phyloP scores from a whole-genome alignment of 2,113 vertebrate genomes.

The Pelusios castaneus region DNA sequence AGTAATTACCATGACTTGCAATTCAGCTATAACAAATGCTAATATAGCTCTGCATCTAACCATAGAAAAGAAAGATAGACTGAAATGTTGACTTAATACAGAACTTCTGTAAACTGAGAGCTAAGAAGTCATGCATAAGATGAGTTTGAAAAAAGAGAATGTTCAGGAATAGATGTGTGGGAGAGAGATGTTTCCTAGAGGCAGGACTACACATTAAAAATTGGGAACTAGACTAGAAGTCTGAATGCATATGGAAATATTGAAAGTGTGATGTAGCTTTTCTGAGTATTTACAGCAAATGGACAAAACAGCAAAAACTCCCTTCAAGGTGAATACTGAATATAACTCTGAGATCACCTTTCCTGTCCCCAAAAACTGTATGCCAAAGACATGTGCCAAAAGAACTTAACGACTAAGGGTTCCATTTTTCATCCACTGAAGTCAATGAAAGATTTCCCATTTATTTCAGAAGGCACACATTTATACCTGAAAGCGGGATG shows the following conservation, averaged over 20 bases:
- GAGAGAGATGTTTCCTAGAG: background rate
- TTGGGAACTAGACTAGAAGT: slow-evolving; percentile 14
- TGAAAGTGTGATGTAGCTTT: background rate
- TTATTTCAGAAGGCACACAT: background rate
- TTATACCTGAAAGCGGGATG: background rate
- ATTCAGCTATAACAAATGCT: background rate
- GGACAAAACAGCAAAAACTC: slow-evolving; percentile 30
- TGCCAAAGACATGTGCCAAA: slow-evolving; percentile 32
- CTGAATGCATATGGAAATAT: background rate
- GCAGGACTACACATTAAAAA: slow-evolving; percentile 26
- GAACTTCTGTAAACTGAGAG: background rate
- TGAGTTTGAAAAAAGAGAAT: too few species aligned
- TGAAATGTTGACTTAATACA: background rate
- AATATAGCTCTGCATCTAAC: background rate
- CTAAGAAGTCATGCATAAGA: too few species aligned
- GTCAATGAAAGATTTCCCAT: background rate
- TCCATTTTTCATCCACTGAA: background rate
- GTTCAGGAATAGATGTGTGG: too few species aligned
- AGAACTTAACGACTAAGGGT: slow-evolving; percentile 15
- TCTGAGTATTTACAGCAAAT: too few species aligned
- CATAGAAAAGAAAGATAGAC: background rate
- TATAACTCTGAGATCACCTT: slow-evolving; percentile 19
- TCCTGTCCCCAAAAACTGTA: slow-evolving; percentile 34
- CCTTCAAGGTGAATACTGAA: slow-evolving; percentile 31
- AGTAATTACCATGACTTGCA: background rate